phyloP scores from a whole-genome alignment of 2,113 vertebrate genomes.

The Hydrochoerus hydrochaeris region DNA sequence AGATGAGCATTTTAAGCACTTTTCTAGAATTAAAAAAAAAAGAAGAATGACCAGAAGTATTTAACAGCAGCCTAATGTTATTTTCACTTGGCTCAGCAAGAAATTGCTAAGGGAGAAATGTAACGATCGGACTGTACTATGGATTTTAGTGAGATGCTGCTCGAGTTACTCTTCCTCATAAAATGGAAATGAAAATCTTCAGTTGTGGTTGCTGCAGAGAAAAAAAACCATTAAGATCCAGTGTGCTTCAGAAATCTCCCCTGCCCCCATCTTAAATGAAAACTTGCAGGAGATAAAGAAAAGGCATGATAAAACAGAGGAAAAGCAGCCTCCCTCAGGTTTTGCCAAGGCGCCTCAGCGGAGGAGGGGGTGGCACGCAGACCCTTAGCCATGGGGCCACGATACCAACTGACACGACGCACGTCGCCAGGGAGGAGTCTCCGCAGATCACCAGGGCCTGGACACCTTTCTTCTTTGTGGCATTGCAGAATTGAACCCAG shows the following conservation, averaged over 20 bases:
- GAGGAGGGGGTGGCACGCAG: neutral
- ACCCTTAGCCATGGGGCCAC: neutral
- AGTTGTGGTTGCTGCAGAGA: neutral
- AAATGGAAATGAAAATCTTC: constrained; percentile 43
- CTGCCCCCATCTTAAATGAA: neutral
- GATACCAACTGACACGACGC: neutral
- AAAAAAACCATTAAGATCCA: constrained; percentile 33
- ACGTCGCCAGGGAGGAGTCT: neutral
- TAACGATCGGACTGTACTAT: neutral
- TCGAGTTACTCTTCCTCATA: neutral
- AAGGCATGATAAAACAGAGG: neutral
- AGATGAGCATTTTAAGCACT: constrained; percentile 15
- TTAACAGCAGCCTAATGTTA: neutral
- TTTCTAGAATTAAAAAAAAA: neutral
- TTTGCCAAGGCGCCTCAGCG: neutral
- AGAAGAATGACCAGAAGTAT: neutral
- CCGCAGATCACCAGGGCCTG: neutral
- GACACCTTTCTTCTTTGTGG: neutral
- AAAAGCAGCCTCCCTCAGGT: neutral
- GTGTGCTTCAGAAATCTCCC: neutral
- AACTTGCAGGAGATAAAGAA: neutral
- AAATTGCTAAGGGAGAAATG: neutral
- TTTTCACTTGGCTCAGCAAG: constrained; percentile 52
- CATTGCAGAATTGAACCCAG: neutral
- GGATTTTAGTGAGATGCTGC: constrained; percentile 22